Base-by-base conservation (phyloP, 2,888 invertebrate genomes). In the Heliconius erato region DNA sequence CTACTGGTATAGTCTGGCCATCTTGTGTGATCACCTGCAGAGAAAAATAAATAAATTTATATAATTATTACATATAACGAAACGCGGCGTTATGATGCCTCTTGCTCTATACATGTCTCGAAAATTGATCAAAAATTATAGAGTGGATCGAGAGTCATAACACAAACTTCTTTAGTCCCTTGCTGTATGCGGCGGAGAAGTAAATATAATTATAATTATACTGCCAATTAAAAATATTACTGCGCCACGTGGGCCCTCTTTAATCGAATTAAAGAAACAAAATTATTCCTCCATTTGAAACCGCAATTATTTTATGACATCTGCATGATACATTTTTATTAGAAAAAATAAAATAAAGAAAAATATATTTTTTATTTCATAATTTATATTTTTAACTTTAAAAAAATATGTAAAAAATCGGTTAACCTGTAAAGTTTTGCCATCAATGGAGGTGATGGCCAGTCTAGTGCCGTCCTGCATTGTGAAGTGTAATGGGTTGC, bases 391-490 rank as follows among this genome's bases (percentile, higher is more conserved):
- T 16, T 16, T 54, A 19, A 54, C 16, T 54, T 19, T 54, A 54
- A 16, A 23, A 44, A 3, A 68, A 28, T 23, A 49, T 63, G 12
- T n/a, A 11, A 63, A n/a, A 5, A 76, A 71, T 14, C 19, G 7
- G 9, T n/a, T 16, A 85, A 94, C 96, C 92, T 96, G 96, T 85
- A 96, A 87, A 2, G 95, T 92, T 74, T 93, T 92, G 23, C 96
- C 96, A 86, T 97, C 97, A 0, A 96, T 92, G 0, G 97, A 96
- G 5, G 97, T 96, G 85, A 97, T 96, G 74, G 97, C 96, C 44
- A 98, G 96, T 80, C 97, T 96, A 74, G 97, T 96, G 40, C 97
- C 97, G 88, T 97, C 97, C 85, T 97, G 96, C 91, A 97, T 97
- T 1, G 97, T 97, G 88, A 98, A 96, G 87, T 97, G 97, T 79